These are phyloP conservation scores for Perithous albicinctus DNA, from an alignment of 2,888 invertebrate genomes.

Conservation along the genomic window DNA sequence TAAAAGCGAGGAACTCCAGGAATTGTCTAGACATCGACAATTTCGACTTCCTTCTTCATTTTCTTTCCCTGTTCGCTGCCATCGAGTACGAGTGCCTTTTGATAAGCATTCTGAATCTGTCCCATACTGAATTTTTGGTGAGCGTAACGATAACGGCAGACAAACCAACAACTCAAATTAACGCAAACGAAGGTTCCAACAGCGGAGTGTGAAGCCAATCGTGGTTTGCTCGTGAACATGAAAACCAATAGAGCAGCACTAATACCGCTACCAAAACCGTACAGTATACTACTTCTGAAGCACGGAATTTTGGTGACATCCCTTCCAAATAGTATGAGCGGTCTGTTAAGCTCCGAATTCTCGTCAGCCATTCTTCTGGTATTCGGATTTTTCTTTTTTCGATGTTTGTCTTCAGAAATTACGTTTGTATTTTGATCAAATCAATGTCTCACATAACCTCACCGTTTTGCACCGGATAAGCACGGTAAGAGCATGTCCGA, in stretches of 20 bases:
- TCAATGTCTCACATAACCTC: slow-evolving; percentile 39
- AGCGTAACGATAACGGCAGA: slow-evolving; percentile 57
- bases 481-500: background rate
- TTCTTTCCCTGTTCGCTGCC: background rate
- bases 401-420: background rate
- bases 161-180: slow-evolving; percentile 39
- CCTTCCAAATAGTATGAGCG: slow-evolving; percentile 88
- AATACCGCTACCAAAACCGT: slow-evolving; percentile 90
- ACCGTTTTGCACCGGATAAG: too few relatives aligned
- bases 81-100: background rate
- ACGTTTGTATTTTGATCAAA: slow-evolving; percentile 1
- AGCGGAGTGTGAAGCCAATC: slow-evolving; percentile 75
- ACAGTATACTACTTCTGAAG: slow-evolving; percentile 91
- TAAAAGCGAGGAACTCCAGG: background rate
- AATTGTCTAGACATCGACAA: slow-evolving; percentile 29
- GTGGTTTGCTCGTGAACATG: slow-evolving; percentile 90
- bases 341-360: slow-evolving; percentile 75
- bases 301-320: slow-evolving; percentile 92
- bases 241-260: slow-evolving; percentile 89
- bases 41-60: slow-evolving; percentile 23
- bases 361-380: slow-evolving; percentile 52
- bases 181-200: slow-evolving; percentile 53
- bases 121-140: slow-evolving; percentile 46
- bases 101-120: slow-evolving; percentile 47
- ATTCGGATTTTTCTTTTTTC: slow-evolving; percentile 9